Evolutionary conservation across 2,888 invertebrate species (phyloP), one percentile per base, ranked within the genome.

Genomic region (Trachelus stipa): DNA sequence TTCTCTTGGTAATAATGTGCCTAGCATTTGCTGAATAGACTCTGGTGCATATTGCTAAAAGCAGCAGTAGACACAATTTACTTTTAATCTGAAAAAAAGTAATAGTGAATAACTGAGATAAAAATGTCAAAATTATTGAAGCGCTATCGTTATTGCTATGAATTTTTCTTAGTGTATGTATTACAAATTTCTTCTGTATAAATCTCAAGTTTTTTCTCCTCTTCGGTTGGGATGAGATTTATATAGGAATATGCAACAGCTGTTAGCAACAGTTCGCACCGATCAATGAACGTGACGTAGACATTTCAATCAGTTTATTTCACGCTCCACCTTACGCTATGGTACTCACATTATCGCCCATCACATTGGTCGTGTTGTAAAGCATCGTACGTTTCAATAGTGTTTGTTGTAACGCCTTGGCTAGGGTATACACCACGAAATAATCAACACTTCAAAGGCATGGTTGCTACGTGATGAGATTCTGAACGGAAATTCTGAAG

Each of bases 1-100:
- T 95, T 86, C 96, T 93, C 90, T 95, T 95, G 30, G 92, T 92
- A 81, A 94, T 92, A 78, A 93, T 82, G 34, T 79, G 79, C 11
- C 79, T 82, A 3, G 83, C 79, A 11, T 75, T 78, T 23, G 79
- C 77, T 4, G 82, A 74, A 69, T 83, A 82, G 11, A 83, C 84
- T 33, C 83, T 79, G 11, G 81, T 74, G 40, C 84, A 86, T 37
- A 86, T 68, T 11, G 84, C 81, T 56, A 86, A 23, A 68, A 85
- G 37, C 37, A 85, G 34, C 40, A 85, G 81, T 37, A 86, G 30
- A 56, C 79, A 80, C 12, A 86, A 73, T 71, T 71, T 71, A 31
- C 12, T 71, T 71, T 9, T 71, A 23, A 6, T 15, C 71, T 71
- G 71, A 34, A 31, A 23, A 34, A 71, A 33, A 71, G 35, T 56